Evolutionary conservation across 2,888 invertebrate species (phyloP).

Genomic region (Spisula subtruncata): DNA sequence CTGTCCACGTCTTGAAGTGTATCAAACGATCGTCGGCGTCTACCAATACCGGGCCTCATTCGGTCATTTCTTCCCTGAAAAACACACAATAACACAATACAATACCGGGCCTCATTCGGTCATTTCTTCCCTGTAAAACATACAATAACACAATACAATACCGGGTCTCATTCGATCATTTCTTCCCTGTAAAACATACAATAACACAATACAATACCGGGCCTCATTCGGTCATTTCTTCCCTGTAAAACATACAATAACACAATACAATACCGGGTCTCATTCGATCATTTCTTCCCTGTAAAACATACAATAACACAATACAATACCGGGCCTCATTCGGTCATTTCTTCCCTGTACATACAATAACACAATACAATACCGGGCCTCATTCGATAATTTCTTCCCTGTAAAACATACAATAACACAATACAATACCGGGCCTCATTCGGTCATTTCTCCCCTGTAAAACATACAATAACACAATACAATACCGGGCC

Average conservation of each 20-base stretch:
- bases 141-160: background rate
- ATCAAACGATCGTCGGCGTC: conserved; percentile 75
- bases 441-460: conserved; percentile 43
- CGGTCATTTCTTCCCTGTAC: conserved; percentile 28
- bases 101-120: too few species aligned
- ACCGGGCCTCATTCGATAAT: conserved; percentile 43
- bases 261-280: too few species aligned
- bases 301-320: background rate
- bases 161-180: too few species aligned
- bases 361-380: conserved; percentile 42
- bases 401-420: conserved; percentile 37
- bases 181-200: too few species aligned
- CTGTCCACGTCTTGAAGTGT: conserved; percentile 76
- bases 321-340: too few species aligned
- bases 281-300: background rate
- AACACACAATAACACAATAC: background rate
- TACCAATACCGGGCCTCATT: conserved; percentile 65
- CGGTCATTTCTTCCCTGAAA: conserved; percentile 55
- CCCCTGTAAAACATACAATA: background rate
- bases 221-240: too few species aligned
- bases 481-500: conserved; percentile 58
- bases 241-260: too few species aligned
- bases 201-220: too few species aligned
- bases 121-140: conserved; percentile 35
- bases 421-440: conserved; percentile 53